Evolutionary conservation across 2,797 vertebrate genomes (phyloP), one percentile per base, ranked within the genome.

Genomic region (Clamator glandarius): DNA sequence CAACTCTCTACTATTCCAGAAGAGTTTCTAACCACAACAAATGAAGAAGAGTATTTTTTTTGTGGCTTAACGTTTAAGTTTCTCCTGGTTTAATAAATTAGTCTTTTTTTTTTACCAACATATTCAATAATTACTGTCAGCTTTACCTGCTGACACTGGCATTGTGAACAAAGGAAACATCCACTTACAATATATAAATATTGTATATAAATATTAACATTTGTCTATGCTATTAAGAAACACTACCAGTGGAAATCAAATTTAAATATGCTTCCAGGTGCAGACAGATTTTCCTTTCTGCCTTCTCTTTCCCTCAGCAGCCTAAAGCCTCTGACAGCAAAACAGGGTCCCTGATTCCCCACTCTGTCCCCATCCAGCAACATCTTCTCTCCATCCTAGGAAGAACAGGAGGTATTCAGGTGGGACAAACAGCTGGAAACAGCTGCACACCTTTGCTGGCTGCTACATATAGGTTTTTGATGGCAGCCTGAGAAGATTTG

Each of bases 171-270:
- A 87, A 29, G 21, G 48, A 61, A 84, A 66, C 33, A 55, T 23
- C 28, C 46, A 33, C 41, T 28, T 61, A 85, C 10, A 80, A 68
- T 84, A 94, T n/a, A n/a, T n/a, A n/a, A n/a, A n/a, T n/a, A n/a
- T n/a, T n/a, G n/a, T 59, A 68, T 21, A n/a, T 18, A 87, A 83
- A 75, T 46, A 55, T 48, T 55, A 58, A 70, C 21, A 42, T 11
- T 63, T 44, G 16, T 59, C 25, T 89, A 89, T 51, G 55, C 46
- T 66, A 20, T n/a, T 78, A 83, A 68, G 61, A 84, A 95, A 91
- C 0, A 2, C 39, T n/a, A 72, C 31, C 31, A 26, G 19, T 9
- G 57, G 19, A 90, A 86, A 88, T 33, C 6, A 78, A 91, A 52
- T 86, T 62, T 73, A 82, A 63, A 26, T 44, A 74, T 12, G 31